Evolutionary conservation across 2,888 invertebrate genomes (phyloP), one percentile per base, ranked within the genome.

Genomic region (Hermaeophaga mercurialis): DNA sequence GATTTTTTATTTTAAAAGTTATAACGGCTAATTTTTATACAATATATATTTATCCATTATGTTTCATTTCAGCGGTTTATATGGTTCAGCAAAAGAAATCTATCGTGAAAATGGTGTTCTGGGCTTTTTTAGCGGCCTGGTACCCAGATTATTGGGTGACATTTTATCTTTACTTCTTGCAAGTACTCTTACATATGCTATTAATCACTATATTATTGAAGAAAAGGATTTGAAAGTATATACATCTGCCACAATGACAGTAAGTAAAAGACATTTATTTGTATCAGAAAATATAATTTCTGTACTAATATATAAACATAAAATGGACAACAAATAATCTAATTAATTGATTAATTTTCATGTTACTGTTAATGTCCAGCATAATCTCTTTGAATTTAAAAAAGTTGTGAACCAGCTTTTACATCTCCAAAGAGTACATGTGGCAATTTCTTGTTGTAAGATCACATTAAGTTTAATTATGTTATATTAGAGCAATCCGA

Each of bases 91-190:
- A 61, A 78, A 80, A 46, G 88, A 92, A 70, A 90, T 97, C 62
- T 96, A 92, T 75, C 83, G 80, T 68, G 90, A 91, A 70, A 92
- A 95, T 72, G 97, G 97, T 28, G 80, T 96, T 48, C 73, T 81
- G 14, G 97, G 97, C 54, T 92, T 90, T 77, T 94, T 89, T 78
- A 85, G 91, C 64, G 97, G 97, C 14, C 77, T 98, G 36, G 77
- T 94, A 50, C 96, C 98, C 1, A 88, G 94, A 74, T 73, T 96
- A 38, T 74, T 96, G 56, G 93, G 90, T 58, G 95, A 95, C 78
- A 81, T 92, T 39, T 81, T 91, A 47, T 88, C 91, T 66, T 80
- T 96, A 62, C 84, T 90, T 66, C 80, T 94, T 52, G 88, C 91
- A 39, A 89, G 88, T 69, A 81, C 87, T 11, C 81, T 91, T 61